Base-by-base conservation (phyloP, 2,888 invertebrate species). In the Aphrophora alni region DNA sequence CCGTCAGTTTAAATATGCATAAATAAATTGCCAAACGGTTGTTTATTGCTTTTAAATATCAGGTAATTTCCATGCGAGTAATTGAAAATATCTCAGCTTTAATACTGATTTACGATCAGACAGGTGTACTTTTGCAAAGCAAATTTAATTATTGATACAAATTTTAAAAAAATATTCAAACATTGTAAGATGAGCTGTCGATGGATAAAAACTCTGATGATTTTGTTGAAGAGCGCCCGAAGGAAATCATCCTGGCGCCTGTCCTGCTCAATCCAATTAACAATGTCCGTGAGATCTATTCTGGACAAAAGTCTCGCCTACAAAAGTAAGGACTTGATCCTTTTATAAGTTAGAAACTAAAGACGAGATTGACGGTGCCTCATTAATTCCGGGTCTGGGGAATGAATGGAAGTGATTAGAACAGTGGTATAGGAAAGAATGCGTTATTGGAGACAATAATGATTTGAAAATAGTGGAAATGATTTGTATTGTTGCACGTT, bases 221-320 rank as follows among this genome's bases (percentile, higher is more conserved):
- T 33, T 33, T 33, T 8, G 33, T 33, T 8, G 33, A 33, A 33
- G 33, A 44, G 17, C 44, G 59, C 59, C 59, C 21, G 59, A 21
- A 59, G 59, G 59, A 59, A 59, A 59, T 59, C 59, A 2, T n/a
- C 21, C 21, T 59, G 59, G 59, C 59, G 59, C 59, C 59, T 59
- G 7, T 59, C 59, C 59, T 44, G 59, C 59, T n/a, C 59, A 59
- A 59, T 59, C 59, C 59, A 59, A 59, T 59, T 59, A 59, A 59
- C 59, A 59, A 5, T 59, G 59, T 59, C 59, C 59, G 59, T 59
- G 59, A 59, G 59, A 59, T 59, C 7, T 59, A 10, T 44, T 44
- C 44, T 14, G 44, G 44, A 44, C 44, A 44, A 44, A 44, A 44
- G 44, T 44, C 44, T 44, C 44, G 44, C 44, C 44, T 33, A 33